Evolutionary conservation across 2,888 invertebrate species (phyloP).

Genomic region (Idaea biselata): DNA sequence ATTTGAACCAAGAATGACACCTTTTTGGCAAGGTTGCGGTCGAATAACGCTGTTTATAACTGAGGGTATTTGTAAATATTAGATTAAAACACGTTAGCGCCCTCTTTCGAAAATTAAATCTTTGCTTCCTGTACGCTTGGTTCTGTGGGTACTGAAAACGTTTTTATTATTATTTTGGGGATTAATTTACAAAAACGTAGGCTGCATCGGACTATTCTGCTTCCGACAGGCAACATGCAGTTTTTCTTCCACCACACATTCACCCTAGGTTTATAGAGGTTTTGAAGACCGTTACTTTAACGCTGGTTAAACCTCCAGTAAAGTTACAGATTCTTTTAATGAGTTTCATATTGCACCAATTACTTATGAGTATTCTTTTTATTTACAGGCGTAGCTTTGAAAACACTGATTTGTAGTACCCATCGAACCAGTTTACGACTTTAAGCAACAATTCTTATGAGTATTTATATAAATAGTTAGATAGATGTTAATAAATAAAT

Average conservation of each 20-base stretch:
- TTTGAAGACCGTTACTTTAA: not conserved
- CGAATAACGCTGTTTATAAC: not conserved
- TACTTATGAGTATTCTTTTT: not conserved
- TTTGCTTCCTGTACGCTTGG: not conserved
- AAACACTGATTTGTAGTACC: not conserved
- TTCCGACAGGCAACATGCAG: not conserved
- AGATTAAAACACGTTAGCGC: not conserved
- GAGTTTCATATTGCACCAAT: not conserved
- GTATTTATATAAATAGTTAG: conserved; percentile 35
- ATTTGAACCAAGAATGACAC: too few relatives aligned
- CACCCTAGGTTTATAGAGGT: not conserved
- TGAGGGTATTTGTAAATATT: not conserved
- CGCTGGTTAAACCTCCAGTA: too few relatives aligned
- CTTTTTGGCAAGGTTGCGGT: too few relatives aligned
- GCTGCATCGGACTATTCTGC: not conserved
- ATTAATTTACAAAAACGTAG: not conserved
- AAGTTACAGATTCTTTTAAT: not conserved
- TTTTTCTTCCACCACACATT: not conserved
- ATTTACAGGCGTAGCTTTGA: not conserved
- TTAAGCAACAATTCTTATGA: conserved; percentile 50
- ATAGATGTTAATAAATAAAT: conserved; percentile 39
- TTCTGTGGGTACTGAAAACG: not conserved
- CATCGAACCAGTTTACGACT: conserved; percentile 6
- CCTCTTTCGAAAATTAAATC: not conserved
- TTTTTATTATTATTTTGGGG: not conserved